Base-by-base conservation (phyloP, 1,140 invertebrate genomes). In the Ptiloglossa arizonensis region DNA sequence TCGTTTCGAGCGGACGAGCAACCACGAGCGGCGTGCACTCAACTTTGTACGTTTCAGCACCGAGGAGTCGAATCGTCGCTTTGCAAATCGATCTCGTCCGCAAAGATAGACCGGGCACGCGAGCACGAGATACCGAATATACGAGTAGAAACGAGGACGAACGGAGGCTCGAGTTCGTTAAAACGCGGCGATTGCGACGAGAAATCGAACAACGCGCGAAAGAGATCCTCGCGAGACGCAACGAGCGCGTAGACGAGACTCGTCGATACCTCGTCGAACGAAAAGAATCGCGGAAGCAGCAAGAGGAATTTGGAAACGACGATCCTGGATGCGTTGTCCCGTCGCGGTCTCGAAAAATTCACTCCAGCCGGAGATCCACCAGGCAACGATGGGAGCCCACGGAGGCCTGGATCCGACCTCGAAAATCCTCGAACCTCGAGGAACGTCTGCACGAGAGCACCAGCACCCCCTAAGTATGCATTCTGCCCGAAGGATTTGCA, bases 401-500 rank as follows among this genome's bases (percentile, higher is more conserved):
- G 38, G 68, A 72, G 57, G 19, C 46, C 63, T 69, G 73, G 73
- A 82, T 68, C 76, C 66, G 56, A 24, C 57, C 60, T 80, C n/a
- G 62, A 82, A 50, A 57, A 78, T 77, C 68, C 60, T 77, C 48
- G 76, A 83, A 83, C 66, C 52, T 56, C 52, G 57, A 74, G 77
- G 72, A 84, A 83, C 70, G 80, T 82, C 76, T 83, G 81, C 81
- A 80, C 81, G 82, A 75, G 66, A 75, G 66, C 82, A 85, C 81
- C 81, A 72, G 54, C 82, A 84, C 77, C 48, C 67, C 82, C 71
- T 24, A 71, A 82, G 76, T 46, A 83, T 62, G 82, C 81, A 57
- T 66, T 80, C 70, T 35, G 56, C 80, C 73, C 77, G 41, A 69
- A 80, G 69, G 66, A 75, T 67, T 46, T 52, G 73, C 80, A 32